Base-by-base conservation (phyloP, 2,888 invertebrate species). In the Coecobrya sp. region DNA sequence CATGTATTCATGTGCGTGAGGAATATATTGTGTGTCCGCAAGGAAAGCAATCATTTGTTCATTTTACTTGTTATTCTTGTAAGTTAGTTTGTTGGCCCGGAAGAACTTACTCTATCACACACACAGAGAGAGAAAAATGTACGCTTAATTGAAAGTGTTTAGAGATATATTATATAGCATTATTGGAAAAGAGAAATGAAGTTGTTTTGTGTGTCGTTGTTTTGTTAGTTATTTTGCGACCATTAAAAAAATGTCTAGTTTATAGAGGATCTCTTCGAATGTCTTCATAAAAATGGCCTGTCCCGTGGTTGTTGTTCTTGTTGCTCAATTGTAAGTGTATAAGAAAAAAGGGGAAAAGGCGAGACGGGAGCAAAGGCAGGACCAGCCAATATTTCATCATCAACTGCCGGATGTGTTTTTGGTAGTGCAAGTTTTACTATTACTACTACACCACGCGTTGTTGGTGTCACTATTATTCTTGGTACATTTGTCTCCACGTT, bases 351-450 rank as follows among this genome's bases (percentile, higher is more conserved):
- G 8, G 55, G 55, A 19, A 19, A 19, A 5, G 5, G 19, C 1
- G n/a, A 16, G 25, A 16, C 68, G 30, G 27, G 16, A 68, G 30
- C 68, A 36, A 25, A 16, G 19, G n/a, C 22, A 79, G 27, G 79
- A 79, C 49, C 25, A 79, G 52, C 79, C 45, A 42, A 84, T 76
- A 62, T 42, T 85, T 89, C 59, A 62, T 89, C 84, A 76, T 84
- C 89, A 84, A 82, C 73, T 89, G 89, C 73, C 89, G 70, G 84
- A 89, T 89, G 55, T 52, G 30, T 45, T 79, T 89, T 52, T 52
- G 52, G 52, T 19, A 70, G 87, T 70, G 82, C 59, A 65, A 27
- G 59, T 25, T n/a, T n/a, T n/a, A n/a, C n/a, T n/a, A n/a, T n/a
- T 76, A 22, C 45, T 36, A 68, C 30, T 68, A 70, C 70, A 62